Base-by-base conservation (phyloP, 2,888 invertebrate genomes). In the Spisula solida region DNA sequence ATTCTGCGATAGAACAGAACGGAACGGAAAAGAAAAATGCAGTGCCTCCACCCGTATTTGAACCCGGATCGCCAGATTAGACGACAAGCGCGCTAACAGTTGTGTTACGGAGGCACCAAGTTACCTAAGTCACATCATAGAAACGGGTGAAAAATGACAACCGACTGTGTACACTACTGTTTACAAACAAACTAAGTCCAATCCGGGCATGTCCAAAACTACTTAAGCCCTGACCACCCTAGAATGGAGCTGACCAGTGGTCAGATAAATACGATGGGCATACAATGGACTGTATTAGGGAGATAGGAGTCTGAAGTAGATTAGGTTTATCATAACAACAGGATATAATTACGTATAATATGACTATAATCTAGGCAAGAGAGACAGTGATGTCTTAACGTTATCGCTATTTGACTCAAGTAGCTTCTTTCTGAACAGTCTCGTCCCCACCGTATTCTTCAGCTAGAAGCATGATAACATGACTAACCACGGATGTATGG, bases 261-360 rank as follows among this genome's bases (percentile, higher is more conserved):
- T 31, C 34, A 75, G 75, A 34, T 34, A 5, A 75, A 31, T 41
- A 41, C 41, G 47, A 82, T 82, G 66, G 82, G 41, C 66, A 47
- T n/a, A 31, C 51, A 47, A 56, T 25, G 47, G 51, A 79, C 47
- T 47, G 20, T 60, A 31, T 47, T 56, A 82, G n/a, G 75, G 56
- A 86, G 29, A 81, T 25, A 34, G 31, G 16, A 75, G 25, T 81
- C 75, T 47, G 29, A 34, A 51, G 51, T 70, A 86, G 85, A 75
- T 75, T 75, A 75, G 16, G 85, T 48, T 86, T 89, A 89, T 89
- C 89, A 31, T 12, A 55, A 55, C n/a, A 55, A 56, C 29, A 25
- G 87, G 87, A 78, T 89, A 84, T 51, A 47, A 81, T 87, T 89
- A 87, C 66, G 85, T 82, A 81, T 82, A 41, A 70, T 78, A 81